Evolutionary conservation across 2,113 vertebrate genomes (phyloP).

Genomic region (Crypturellus undulatus): DNA sequence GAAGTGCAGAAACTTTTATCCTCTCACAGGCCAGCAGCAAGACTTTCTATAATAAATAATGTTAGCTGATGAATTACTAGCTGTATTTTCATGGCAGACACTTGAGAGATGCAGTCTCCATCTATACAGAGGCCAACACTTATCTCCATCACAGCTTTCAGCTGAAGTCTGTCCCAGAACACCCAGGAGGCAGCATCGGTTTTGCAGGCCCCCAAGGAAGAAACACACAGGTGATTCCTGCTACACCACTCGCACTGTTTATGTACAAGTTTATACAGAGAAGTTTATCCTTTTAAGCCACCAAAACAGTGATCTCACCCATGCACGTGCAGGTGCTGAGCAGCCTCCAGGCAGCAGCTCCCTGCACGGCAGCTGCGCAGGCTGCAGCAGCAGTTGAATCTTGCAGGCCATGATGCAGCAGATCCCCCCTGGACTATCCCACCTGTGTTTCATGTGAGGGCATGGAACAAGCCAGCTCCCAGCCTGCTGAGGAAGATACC

Average conservation of each 20-base stretch:
- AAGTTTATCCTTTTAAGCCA: background rate
- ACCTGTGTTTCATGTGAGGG: accelerated
- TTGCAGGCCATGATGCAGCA: background rate
- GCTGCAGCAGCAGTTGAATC: background rate
- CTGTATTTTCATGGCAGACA: background rate
- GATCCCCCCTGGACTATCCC: background rate
- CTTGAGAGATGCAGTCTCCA: background rate
- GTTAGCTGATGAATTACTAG: background rate
- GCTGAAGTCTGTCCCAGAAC: background rate
- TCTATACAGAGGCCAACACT: background rate
- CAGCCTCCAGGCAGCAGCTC: background rate
- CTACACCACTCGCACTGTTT: background rate
- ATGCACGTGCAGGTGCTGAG: background rate
- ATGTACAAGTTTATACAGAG: accelerated
- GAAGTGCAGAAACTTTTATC: background rate
- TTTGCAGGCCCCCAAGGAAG: background rate
- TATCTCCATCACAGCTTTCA: background rate
- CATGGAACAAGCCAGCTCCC: background rate
- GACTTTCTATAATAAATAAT: background rate
- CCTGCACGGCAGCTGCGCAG: background rate
- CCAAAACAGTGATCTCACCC: background rate
- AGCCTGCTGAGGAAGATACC: accelerated
- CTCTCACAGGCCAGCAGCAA: background rate
- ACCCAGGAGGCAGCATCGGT: background rate
- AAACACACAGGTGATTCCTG: background rate